Conservation (phyloP, 2,797 vertebrate species). For the Hydrolagus colliei region DNA sequence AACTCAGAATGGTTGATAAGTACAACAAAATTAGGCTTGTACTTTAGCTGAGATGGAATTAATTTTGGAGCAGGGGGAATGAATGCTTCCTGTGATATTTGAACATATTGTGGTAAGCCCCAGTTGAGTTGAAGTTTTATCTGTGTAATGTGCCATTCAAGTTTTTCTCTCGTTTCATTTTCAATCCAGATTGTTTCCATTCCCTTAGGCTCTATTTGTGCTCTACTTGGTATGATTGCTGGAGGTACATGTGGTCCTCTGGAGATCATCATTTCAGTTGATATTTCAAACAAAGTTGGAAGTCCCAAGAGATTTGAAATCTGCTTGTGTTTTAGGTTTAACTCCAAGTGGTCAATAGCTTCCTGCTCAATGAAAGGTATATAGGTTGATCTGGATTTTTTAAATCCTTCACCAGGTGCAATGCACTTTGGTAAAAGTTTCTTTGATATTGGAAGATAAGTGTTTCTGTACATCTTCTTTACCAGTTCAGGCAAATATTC, state of each 20-base stretch:
- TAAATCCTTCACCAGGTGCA: not conserved
- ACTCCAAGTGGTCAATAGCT: conserved; percentile 3
- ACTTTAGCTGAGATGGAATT: not conserved
- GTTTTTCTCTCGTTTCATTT: not conserved
- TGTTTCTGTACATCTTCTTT: not conserved
- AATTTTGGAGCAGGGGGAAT: conserved; percentile 14
- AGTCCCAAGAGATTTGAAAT: not conserved
- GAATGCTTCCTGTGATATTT: not conserved
- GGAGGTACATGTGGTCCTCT: not conserved
- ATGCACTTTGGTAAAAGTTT: not conserved
- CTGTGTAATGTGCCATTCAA: conserved; percentile 26
- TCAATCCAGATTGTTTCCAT: not conserved
- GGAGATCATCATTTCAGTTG: not conserved
- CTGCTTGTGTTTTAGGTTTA: conserved; percentile 14
- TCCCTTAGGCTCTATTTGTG: not conserved
- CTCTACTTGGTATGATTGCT: not conserved
- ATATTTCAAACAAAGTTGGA: not conserved
- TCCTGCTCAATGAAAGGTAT: conserved; percentile 14
- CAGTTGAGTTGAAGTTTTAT: conserved; percentile 10
- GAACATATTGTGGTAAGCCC: not conserved
- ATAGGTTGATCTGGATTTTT: not conserved
- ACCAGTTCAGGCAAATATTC: not conserved
- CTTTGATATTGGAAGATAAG: not conserved
- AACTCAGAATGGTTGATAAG: not conserved
- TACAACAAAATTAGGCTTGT: not conserved